Evolutionary conservation across 2,797 vertebrate species (phyloP).

Genomic region (Anguilla marmorata): DNA sequence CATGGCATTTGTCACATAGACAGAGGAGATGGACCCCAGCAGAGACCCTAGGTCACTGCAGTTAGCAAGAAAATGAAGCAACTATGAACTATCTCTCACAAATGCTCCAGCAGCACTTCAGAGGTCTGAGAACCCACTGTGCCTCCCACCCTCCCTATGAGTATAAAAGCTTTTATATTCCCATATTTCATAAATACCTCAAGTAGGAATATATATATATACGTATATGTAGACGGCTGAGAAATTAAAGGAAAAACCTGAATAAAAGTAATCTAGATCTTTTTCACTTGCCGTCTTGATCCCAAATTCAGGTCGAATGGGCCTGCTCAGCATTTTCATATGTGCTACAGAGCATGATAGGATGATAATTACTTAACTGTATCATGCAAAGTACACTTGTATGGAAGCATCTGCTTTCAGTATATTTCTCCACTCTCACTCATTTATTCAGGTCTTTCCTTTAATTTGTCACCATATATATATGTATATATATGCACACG

Average conservation of each 20-base stretch:
- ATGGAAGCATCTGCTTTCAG: too few species aligned
- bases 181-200: background rate
- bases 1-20: background rate
- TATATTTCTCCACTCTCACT: too few species aligned
- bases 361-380: too few species aligned
- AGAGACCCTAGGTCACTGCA: background rate
- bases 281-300: too few species aligned
- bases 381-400: background rate
- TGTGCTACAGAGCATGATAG: too few species aligned
- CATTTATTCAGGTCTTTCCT: too few species aligned
- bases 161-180: constrained; percentile 4
- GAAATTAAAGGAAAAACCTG: too few species aligned
- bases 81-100: constrained; percentile 7
- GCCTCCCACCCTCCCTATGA: background rate
- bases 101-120: background rate
- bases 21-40: background rate
- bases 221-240: background rate
- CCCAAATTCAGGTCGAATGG: too few species aligned
- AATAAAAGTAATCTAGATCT: too few species aligned
- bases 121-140: background rate
- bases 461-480: background rate
- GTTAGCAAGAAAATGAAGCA: constrained; percentile 9
- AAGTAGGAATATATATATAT: background rate
- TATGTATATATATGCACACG: background rate
- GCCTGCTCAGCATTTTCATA: too few species aligned